phyloP scores from a whole-genome alignment of 2,888 invertebrate genomes.

The Pyrrhosoma nymphula region DNA sequence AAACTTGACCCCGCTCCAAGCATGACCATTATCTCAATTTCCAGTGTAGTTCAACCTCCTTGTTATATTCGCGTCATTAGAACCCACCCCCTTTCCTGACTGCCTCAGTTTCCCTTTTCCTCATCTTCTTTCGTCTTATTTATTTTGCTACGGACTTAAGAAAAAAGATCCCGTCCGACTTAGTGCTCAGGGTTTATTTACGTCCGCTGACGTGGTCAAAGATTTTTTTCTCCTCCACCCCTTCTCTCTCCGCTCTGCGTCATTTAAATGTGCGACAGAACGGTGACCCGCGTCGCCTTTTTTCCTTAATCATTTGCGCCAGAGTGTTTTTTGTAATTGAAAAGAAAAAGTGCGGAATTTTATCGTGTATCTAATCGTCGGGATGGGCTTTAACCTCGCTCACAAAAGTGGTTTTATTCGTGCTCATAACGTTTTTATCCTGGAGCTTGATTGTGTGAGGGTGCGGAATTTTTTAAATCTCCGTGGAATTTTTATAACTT shows the following conservation, averaged over 20 bases:
- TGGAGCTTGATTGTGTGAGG: not conserved
- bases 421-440: not conserved
- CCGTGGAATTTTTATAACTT: not conserved
- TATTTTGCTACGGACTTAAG: not conserved
- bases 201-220: not conserved
- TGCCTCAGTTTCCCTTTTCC: not conserved
- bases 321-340: not conserved
- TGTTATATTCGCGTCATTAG: too few species aligned
- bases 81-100: not conserved
- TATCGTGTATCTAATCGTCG: not conserved
- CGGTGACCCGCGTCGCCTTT: not conserved
- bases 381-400: not conserved
- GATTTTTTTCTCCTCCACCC: not conserved
- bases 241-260: not conserved
- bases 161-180: conserved; percentile 8
- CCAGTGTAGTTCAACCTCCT: too few species aligned
- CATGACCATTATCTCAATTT: too few species aligned
- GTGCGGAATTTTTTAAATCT: not conserved
- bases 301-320: not conserved
- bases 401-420: not conserved
- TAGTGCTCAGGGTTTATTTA: not conserved
- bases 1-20: too few species aligned
- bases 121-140: not conserved
- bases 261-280: not conserved
- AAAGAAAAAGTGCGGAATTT: not conserved